Conservation (phyloP, 2,113 vertebrate species). For the Heptranchias perlo region DNA sequence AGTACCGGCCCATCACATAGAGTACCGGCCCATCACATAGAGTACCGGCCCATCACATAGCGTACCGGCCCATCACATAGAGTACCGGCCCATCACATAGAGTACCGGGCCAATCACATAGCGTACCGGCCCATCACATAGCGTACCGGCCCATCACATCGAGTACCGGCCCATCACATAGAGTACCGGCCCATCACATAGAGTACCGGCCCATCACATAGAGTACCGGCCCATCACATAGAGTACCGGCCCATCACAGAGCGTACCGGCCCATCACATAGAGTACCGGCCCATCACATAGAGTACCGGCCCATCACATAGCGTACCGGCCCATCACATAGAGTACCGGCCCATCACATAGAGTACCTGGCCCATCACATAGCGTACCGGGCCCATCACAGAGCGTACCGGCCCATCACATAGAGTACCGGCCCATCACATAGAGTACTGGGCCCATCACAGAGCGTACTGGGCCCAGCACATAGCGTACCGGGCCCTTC, state of each 20-base stretch:
- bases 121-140: not conserved
- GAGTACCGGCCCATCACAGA: too few species aligned
- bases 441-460: not conserved
- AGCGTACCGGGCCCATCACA: too few species aligned
- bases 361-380: not conserved
- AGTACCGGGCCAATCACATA: too few species aligned
- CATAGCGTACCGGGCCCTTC: not conserved
- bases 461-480: too few species aligned
- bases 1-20: not conserved
- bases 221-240: not conserved
- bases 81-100: not conserved
- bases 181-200: not conserved
- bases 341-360: not conserved
- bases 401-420: too few species aligned
- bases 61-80: not conserved
- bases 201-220: not conserved
- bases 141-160: not conserved
- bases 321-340: not conserved
- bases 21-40: not conserved
- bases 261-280: not conserved
- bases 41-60: not conserved
- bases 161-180: not conserved
- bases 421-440: not conserved
- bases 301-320: not conserved
- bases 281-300: not conserved